These are phyloP conservation scores for Paracyclopina nana DNA, from an alignment of 1,140 invertebrate genomes.

Conservation along the genomic window DNA sequence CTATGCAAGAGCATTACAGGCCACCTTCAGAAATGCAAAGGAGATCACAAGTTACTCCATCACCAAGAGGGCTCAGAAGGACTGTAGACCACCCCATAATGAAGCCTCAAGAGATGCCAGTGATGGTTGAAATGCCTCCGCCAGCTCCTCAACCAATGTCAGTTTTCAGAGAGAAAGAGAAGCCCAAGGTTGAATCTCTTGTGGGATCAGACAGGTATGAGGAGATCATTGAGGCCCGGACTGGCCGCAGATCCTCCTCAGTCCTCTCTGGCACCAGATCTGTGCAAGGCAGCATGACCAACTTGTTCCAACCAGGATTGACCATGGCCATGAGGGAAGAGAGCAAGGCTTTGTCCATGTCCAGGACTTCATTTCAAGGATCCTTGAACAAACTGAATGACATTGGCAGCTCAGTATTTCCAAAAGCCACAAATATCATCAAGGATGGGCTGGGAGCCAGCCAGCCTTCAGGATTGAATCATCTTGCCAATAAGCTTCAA, in stretches of 20 bases:
- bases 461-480: no score
- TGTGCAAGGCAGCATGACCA: background rate
- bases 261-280: background rate
- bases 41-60: background rate
- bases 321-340: no score
- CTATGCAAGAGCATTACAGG: background rate
- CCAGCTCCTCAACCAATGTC: no score
- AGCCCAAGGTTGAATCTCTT: background rate
- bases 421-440: no score
- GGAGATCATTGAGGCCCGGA: background rate
- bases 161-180: no score
- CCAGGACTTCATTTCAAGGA: no score
- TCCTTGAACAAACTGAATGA: no score
- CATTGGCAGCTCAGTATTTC: no score
- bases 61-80: background rate
- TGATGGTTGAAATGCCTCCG: background rate
- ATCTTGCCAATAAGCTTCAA: no score
- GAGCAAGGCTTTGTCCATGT: no score
- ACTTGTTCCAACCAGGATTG: no score
- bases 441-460: no score
- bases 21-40: background rate
- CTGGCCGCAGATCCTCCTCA: background rate
- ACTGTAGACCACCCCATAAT: conserved; percentile 3
- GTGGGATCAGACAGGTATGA: background rate
- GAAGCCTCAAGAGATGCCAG: background rate